These are phyloP conservation scores for Dryobotodes eremita DNA, from an alignment of 2,888 invertebrate genomes.

Conservation along the genomic window DNA sequence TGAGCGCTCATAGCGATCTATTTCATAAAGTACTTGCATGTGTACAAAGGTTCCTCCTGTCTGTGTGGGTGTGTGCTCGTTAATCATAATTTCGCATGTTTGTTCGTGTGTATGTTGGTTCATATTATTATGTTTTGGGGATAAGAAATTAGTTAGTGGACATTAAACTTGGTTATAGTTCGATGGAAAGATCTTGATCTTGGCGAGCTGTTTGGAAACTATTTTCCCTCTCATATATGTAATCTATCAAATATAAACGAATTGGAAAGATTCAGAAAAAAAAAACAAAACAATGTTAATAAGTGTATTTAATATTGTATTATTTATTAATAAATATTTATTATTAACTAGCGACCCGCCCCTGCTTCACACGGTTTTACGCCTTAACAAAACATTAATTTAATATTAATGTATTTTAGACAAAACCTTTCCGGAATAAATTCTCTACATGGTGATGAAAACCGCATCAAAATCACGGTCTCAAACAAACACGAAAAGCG, in stretches of 20 bases:
- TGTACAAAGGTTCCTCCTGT: conserved; percentile 72
- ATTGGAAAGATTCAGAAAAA: not conserved
- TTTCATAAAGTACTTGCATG: conserved; percentile 79
- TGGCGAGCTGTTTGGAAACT: conserved; percentile 15
- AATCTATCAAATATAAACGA: not conserved
- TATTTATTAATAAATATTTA: too few relatives aligned
- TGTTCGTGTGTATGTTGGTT: conserved; percentile 89
- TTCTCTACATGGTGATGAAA: too few relatives aligned
- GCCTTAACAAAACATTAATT: too few relatives aligned
- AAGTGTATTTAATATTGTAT: not conserved
- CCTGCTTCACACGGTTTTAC: too few relatives aligned
- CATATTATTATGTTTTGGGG: conserved; percentile 91
- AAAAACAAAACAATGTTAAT: not conserved
- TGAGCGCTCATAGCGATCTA: conserved; percentile 84
- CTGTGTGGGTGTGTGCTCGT: conserved; percentile 88
- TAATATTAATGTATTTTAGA: too few relatives aligned
- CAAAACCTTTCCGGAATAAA: too few relatives aligned
- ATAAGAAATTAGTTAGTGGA: conserved; percentile 91
- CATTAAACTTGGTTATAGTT: conserved; percentile 86
- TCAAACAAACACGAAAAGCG: too few relatives aligned
- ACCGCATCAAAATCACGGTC: too few relatives aligned
- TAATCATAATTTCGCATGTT: conserved; percentile 91
- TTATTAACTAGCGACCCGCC: too few relatives aligned
- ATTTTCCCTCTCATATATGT: too few relatives aligned
- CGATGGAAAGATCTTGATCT: conserved; percentile 72